phyloP scores from a whole-genome alignment of 2,113 vertebrate genomes.

The Cheirogaleus medius region DNA sequence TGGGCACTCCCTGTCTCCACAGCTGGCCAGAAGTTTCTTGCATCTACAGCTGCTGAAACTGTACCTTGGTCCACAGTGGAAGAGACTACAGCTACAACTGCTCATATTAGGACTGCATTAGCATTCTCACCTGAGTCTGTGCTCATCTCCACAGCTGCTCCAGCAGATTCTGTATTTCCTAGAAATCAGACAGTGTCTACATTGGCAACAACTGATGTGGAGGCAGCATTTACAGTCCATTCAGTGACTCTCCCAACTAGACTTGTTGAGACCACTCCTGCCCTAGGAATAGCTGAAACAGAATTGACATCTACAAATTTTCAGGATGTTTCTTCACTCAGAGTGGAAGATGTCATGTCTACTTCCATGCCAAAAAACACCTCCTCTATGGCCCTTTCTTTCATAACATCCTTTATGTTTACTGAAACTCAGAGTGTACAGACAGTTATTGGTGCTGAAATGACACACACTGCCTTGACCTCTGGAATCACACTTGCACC shows the following conservation, averaged over 20 bases:
- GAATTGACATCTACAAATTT: slow-evolving; percentile 20
- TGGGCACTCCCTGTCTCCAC: background rate
- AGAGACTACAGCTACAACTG: background rate
- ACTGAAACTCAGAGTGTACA: background rate
- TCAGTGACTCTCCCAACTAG: background rate
- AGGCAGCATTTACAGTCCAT: background rate
- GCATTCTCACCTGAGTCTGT: background rate
- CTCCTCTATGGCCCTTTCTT: slow-evolving; percentile 34
- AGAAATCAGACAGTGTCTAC: slow-evolving; percentile 42
- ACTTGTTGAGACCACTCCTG: background rate
- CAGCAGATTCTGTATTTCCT: background rate
- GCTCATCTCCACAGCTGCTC: background rate
- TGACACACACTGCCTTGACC: background rate
- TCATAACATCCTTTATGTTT: background rate
- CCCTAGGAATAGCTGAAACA: slow-evolving; percentile 16
- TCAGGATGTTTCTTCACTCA: slow-evolving; percentile 22
- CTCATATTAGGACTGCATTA: background rate
- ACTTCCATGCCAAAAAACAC: background rate
- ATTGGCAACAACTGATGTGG: background rate
- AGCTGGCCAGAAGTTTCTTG: background rate
- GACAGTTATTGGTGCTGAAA: background rate
- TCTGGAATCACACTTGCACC: background rate
- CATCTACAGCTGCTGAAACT: slow-evolving; percentile 1
- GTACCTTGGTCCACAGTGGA: background rate
- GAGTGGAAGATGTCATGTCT: background rate